Percentiles rank a stretch among this genome's conserved stretches.
Conservation (phyloP, 2,888 invertebrate genomes). For the Acheta domesticus region DNA sequence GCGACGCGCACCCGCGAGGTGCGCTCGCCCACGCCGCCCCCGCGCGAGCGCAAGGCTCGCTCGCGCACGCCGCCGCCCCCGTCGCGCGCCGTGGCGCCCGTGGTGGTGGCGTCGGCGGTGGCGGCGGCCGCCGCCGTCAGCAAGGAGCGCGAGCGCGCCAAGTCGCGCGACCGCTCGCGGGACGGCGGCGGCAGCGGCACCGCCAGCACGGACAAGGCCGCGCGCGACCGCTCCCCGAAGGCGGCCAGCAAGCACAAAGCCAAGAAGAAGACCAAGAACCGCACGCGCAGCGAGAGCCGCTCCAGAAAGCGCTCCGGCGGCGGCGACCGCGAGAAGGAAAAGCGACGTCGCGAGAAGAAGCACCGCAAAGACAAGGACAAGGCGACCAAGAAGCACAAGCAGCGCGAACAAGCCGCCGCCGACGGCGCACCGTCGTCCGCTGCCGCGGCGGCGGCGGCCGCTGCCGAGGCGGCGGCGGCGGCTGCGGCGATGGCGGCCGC, state of each 20-base stretch:
- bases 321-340: conserved; percentile 33
- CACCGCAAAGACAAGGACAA: conserved; percentile 34
- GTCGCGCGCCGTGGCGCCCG: conserved; percentile 18
- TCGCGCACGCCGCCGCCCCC: conserved; percentile 25
- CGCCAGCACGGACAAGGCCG: conserved; percentile 34
- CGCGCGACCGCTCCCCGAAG: conserved; percentile 40
- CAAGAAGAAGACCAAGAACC: conserved; percentile 37
- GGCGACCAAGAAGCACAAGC: conserved; percentile 2
- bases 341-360: conserved; percentile 36
- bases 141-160: not conserved
- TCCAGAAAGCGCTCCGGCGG: conserved; percentile 31
- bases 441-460: conserved; percentile 21
- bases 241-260: conserved; percentile 38
- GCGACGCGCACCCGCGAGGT: not conserved
- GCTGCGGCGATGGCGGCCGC: not conserved
- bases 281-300: conserved; percentile 32
- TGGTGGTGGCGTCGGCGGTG: not conserved
- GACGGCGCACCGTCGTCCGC: not conserved
- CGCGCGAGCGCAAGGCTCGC: not conserved
- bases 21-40: not conserved
- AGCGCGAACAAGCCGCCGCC: not conserved
- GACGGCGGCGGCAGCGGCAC: too few relatives aligned
- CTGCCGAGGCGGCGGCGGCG: not conserved
- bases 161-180: not conserved
- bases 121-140: conserved; percentile 12